These are phyloP conservation scores for Caerostris darwini DNA, from an alignment of 1,140 invertebrate genomes.

Conservation along the genomic window DNA sequence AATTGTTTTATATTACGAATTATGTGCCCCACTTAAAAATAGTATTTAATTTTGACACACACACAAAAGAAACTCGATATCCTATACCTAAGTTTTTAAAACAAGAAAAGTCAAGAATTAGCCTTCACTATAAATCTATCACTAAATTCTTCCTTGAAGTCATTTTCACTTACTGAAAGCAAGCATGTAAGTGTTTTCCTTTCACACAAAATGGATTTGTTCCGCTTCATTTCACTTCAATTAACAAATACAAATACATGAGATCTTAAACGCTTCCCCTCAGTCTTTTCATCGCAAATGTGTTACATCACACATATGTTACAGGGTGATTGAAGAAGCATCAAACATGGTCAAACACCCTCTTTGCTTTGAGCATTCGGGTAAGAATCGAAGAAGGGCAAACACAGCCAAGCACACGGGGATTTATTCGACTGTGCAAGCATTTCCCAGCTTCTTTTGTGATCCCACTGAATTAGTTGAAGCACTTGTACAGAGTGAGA, in stretches of 20 bases:
- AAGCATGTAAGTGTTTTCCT: constrained; percentile 18
- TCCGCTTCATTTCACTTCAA: not conserved
- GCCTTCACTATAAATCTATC: not conserved
- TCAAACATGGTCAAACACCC: not conserved
- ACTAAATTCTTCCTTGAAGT: not conserved
- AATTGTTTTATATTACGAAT: too few species aligned
- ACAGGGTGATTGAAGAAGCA: not conserved
- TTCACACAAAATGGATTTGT: not conserved
- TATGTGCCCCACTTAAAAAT: too few species aligned
- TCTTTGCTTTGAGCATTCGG: not conserved
- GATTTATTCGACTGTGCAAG: constrained; percentile 4
- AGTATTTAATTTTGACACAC: too few species aligned
- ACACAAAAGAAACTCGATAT: too few species aligned
- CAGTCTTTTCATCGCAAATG: constrained; percentile 35
- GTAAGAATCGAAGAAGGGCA: not conserved
- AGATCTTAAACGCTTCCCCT: not conserved
- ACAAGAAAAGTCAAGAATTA: not conserved
- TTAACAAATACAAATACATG: constrained; percentile 1
- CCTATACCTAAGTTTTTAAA: not conserved
- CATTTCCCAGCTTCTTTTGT: constrained; percentile 23
- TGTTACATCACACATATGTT: constrained; percentile 4
- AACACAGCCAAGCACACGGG: not conserved
- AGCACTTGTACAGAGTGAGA: not conserved
- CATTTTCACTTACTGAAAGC: not conserved
- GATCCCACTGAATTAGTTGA: not conserved